Evolutionary conservation across 2,797 vertebrate genomes (phyloP).

Genomic region (Acanthiza pusilla): DNA sequence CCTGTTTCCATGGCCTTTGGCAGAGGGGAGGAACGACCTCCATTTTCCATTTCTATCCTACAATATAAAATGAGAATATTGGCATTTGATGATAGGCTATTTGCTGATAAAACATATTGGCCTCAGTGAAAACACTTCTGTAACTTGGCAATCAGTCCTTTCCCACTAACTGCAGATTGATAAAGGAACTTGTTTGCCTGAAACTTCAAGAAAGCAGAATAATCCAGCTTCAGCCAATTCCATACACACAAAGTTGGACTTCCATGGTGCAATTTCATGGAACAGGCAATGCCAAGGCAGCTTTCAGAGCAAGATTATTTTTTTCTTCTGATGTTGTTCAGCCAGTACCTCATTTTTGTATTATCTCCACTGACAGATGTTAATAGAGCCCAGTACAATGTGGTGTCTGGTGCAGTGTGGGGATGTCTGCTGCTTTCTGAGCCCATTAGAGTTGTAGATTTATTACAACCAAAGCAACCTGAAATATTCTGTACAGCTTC

Average conservation of each 20-base stretch:
- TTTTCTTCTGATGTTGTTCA: not conserved
- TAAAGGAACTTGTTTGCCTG: not conserved
- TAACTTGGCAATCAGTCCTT: not conserved
- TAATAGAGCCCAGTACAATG: not conserved
- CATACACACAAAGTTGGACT: not conserved
- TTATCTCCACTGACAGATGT: not conserved
- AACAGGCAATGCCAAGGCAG: not conserved
- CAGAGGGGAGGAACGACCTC: not conserved
- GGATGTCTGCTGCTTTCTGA: not conserved
- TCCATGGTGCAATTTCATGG: not conserved
- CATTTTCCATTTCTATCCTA: not conserved
- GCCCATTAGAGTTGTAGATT: not conserved
- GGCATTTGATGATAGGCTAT: not conserved
- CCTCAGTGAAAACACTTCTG: not conserved
- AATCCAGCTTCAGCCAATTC: not conserved
- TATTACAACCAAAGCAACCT: not conserved
- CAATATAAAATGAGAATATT: not conserved
- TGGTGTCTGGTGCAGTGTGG: not conserved
- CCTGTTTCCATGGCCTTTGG: slow-evolving; percentile 14
- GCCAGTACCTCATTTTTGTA: not conserved
- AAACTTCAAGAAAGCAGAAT: not conserved
- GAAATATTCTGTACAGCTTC: not conserved
- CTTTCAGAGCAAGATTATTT: not conserved
- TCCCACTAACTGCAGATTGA: not conserved
- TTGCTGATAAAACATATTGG: slow-evolving; percentile 11